A percentile compares a stretch with the other conserved stretches of the same genome.
phyloP scores from a whole-genome alignment of 1,140 invertebrate species.

The Doryteuthis pealeii region DNA sequence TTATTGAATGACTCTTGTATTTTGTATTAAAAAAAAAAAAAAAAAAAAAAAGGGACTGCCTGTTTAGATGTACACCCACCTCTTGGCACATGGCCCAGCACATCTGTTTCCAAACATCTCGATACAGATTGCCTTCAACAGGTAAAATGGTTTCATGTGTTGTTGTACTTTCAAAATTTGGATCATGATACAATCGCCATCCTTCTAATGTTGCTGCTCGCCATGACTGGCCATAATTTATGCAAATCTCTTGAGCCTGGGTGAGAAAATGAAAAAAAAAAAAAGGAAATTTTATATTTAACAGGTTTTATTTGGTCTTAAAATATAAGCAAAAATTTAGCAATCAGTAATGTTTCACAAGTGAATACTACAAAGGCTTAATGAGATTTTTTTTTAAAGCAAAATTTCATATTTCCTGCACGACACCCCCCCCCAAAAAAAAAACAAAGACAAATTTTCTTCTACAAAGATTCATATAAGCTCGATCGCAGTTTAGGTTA shows the following conservation, averaged over 20 bases:
- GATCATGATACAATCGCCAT: constrained; percentile 82
- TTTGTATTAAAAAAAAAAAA: no score
- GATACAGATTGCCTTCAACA: constrained; percentile 79
- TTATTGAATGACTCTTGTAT: no score
- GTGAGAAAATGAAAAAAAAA: constrained; percentile 12
- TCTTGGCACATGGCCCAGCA: constrained; percentile 75
- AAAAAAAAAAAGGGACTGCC: no score
- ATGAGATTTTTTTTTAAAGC: no score
- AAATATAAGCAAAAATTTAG: neutral
- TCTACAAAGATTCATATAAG: no score
- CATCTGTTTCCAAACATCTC: constrained; percentile 88
- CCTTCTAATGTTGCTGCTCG: constrained; percentile 85
- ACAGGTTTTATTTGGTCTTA: neutral
- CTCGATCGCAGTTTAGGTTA: no score
- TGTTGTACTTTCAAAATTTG: constrained; percentile 68
- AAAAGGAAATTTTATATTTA: neutral
- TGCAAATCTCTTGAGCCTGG: constrained; percentile 77
- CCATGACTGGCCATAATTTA: constrained; percentile 81
- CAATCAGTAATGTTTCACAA: no score
- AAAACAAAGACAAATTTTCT: no score
- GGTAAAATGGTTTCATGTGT: constrained; percentile 57
- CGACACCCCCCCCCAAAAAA: no score
- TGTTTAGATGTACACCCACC: constrained; percentile 50
- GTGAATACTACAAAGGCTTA: no score
- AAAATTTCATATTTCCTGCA: no score